Evolutionary conservation across 2,113 vertebrate genomes (phyloP).

Genomic region (human): GRCh38 chr2:87915501-87916000

Average conservation of each 20-base stretch:
- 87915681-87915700: not conserved
- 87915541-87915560: too few relatives aligned
- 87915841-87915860: not conserved
- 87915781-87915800: not conserved
- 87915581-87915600: rapidly evolving
- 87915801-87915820: not conserved
- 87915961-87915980: not conserved
- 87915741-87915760: not conserved
- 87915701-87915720: not conserved
- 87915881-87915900: not conserved
- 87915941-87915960: not conserved
- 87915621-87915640: too few relatives aligned
- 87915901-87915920: not conserved
- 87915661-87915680: not conserved
- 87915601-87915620: too few relatives aligned
- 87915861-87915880: not conserved
- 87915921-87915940: not conserved
- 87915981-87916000: not conserved
- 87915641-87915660: rapidly evolving
- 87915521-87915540: too few relatives aligned
- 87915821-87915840: not conserved
- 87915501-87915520: too few relatives aligned
- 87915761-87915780: not conserved
- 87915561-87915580: too few relatives aligned
- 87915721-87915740: not conserved